A percentile compares a stretch with the other conserved stretches of the same genome.
Evolutionary conservation across 1,140 invertebrate species (phyloP).

Genomic region (Luehdorfia chinensis): DNA sequence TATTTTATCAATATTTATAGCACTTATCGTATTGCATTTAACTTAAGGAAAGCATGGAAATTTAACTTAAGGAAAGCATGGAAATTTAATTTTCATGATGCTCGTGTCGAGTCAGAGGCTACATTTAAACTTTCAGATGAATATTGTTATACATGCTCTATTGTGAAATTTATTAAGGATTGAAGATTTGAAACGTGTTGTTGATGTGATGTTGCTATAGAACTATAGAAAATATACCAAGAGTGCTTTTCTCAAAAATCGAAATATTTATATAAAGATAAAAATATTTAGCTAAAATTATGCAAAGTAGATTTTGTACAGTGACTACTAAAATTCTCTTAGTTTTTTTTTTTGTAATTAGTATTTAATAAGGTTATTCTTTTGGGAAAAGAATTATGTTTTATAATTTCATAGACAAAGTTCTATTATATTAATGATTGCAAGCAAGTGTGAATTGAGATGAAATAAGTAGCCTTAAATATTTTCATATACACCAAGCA

Average conservation of each 20-base stretch:
- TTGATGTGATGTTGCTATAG: too few species aligned
- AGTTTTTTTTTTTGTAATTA: slow-evolving; percentile 46
- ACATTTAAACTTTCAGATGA: neutral
- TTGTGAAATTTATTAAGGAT: too few species aligned
- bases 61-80: neutral
- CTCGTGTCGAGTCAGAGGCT: neutral
- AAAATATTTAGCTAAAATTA: slow-evolving; percentile 32
- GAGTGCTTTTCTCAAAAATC: slow-evolving; percentile 66
- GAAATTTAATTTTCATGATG: too few species aligned
- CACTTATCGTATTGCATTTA: neutral
- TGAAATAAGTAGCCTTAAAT: neutral
- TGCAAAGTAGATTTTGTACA: slow-evolving; percentile 45
- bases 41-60: neutral
- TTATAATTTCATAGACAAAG: slow-evolving; percentile 20
- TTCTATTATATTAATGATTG: slow-evolving; percentile 18
- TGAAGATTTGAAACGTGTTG: too few species aligned
- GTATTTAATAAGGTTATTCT: slow-evolving; percentile 62
- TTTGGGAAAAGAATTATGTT: slow-evolving; percentile 69
- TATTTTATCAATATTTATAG: too few species aligned
- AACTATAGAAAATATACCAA: too few species aligned
- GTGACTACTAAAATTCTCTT: slow-evolving; percentile 35
- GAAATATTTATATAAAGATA: slow-evolving; percentile 35
- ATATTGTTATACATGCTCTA: too few species aligned
- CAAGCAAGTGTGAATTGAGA: slow-evolving; percentile 3
- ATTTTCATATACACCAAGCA: neutral